Percentiles rank a stretch among this genome's conserved stretches.
These are phyloP conservation scores for Labroides dimidiatus DNA, from an alignment of 2,797 vertebrate species.

Conservation along the genomic window DNA sequence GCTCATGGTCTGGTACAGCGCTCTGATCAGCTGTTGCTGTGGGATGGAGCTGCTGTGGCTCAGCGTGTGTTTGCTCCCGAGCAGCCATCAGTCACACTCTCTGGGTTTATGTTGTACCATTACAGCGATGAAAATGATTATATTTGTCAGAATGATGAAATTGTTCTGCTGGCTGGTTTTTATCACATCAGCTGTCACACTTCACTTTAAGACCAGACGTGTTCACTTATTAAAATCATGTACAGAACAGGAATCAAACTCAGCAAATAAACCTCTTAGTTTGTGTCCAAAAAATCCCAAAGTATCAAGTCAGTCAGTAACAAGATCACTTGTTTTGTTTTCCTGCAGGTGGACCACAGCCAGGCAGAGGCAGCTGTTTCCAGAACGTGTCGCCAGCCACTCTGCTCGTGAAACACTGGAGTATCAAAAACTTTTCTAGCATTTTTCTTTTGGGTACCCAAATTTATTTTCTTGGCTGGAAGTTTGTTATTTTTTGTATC, in stretches of 20 bases:
- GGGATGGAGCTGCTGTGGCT: conserved; percentile 24
- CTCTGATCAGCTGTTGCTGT: conserved; percentile 10
- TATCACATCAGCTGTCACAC: background rate
- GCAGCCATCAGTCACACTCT: conserved; percentile 2
- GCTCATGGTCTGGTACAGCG: background rate
- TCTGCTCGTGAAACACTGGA: too few relatives aligned
- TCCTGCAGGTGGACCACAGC: too few relatives aligned
- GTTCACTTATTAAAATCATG: background rate
- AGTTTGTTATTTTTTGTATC: too few relatives aligned
- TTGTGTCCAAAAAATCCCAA: background rate
- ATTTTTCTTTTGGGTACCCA: too few relatives aligned
- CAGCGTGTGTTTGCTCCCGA: background rate
- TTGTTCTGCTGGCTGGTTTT: background rate
- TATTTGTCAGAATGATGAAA: background rate
- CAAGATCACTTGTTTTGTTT: too few relatives aligned
- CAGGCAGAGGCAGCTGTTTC: too few relatives aligned
- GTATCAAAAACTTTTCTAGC: too few relatives aligned
- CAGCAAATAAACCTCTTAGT: background rate
- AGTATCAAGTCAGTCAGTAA: too few relatives aligned
- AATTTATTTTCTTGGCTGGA: too few relatives aligned
- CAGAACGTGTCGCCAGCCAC: too few relatives aligned
- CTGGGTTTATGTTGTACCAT: background rate
- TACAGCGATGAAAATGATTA: background rate
- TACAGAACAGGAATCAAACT: background rate
- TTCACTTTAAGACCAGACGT: background rate